Percentiles rank a stretch among this genome's conserved stretches.
Conservation (phyloP, 2,888 invertebrate species). For the Dermolepida albohirtum region DNA sequence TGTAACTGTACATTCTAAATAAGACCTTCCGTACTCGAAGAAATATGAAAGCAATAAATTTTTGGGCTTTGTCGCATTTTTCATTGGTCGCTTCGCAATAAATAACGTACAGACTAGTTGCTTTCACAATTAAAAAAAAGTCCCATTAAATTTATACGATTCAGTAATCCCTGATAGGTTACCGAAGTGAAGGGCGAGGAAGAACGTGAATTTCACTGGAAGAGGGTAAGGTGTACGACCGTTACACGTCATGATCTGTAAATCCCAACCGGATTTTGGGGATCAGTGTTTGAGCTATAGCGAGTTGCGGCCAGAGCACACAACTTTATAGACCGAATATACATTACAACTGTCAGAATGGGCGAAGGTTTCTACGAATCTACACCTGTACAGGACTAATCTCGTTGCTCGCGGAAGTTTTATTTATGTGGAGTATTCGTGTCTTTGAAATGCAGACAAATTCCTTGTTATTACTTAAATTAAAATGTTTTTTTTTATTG, state of each 20-base stretch:
- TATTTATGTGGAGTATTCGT: not conserved
- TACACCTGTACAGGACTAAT: slow-evolving; percentile 38
- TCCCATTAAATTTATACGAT: too few species aligned
- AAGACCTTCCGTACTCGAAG: too few species aligned
- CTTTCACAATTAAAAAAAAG: too few species aligned
- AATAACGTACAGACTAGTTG: too few species aligned
- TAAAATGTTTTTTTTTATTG: too few species aligned
- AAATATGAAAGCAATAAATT: too few species aligned
- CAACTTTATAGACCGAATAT: slow-evolving; percentile 45
- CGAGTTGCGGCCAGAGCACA: slow-evolving; percentile 40
- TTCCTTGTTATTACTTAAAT: too few species aligned
- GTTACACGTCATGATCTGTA: slow-evolving; percentile 40
- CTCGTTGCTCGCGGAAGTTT: slow-evolving; percentile 35
- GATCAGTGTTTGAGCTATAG: slow-evolving; percentile 31
- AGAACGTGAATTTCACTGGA: not conserved
- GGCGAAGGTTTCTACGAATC: slow-evolving; percentile 24
- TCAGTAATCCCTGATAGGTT: too few species aligned
- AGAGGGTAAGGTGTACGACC: slow-evolving; percentile 8
- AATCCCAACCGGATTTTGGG: slow-evolving; percentile 43
- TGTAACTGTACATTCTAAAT: too few species aligned
- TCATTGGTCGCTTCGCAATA: too few species aligned
- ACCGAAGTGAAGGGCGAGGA: too few species aligned
- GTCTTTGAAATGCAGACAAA: not conserved
- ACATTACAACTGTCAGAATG: slow-evolving; percentile 47
- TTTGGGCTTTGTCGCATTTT: too few species aligned